Evolutionary conservation across 2,888 invertebrate species (phyloP).

Genomic region (Stenurella melanura): DNA sequence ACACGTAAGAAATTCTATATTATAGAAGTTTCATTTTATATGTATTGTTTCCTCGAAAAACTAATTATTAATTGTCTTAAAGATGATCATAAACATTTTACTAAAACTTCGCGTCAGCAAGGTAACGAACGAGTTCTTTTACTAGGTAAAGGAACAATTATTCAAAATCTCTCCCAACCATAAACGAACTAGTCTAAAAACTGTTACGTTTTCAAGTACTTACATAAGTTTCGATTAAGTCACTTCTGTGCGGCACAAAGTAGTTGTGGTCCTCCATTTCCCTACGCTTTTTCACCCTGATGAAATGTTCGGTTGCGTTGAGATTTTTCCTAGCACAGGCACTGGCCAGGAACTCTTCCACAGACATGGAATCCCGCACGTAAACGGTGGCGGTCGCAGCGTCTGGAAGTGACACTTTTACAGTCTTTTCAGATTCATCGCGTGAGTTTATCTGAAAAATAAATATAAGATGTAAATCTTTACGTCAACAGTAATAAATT

Average conservation of each 20-base stretch:
- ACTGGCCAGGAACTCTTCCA: slow-evolving; percentile 94
- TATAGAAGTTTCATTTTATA: too few species aligned
- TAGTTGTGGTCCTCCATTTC: slow-evolving; percentile 98
- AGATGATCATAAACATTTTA: too few species aligned
- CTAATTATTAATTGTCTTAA: too few species aligned
- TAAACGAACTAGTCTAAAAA: too few species aligned
- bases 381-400: slow-evolving; percentile 88
- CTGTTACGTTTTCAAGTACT: slow-evolving; percentile 72
- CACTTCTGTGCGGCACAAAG: slow-evolving; percentile 95
- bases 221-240: slow-evolving; percentile 96
- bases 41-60: too few species aligned
- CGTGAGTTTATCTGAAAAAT: slow-evolving; percentile 86
- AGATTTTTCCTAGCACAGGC: slow-evolving; percentile 94
- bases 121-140: too few species aligned
- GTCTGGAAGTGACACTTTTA: slow-evolving; percentile 93
- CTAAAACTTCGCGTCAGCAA: too few species aligned
- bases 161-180: too few species aligned
- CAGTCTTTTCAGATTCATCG: slow-evolving; percentile 90
- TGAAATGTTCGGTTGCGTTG: slow-evolving; percentile 96
- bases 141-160: too few species aligned
- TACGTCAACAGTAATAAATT: not conserved
- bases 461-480: slow-evolving; percentile 13
- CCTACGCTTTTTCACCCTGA: slow-evolving; percentile 93
- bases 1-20: too few species aligned
- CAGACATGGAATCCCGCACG: slow-evolving; percentile 93